Base-by-base conservation (phyloP, 2,888 invertebrate species). In the Plagodis pulveraria region DNA sequence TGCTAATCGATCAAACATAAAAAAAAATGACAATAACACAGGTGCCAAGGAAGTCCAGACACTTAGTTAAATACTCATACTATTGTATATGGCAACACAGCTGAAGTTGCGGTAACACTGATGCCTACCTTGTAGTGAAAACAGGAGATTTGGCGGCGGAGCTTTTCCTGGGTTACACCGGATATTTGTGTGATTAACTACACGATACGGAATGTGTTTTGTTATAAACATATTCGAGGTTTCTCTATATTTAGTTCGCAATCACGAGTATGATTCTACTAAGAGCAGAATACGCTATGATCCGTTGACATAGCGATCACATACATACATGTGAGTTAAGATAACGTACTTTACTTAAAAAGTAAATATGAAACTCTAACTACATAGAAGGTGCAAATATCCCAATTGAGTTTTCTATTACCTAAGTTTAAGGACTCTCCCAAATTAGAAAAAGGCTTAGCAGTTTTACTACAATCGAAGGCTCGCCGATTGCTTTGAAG, bases 371-470 rank as follows among this genome's bases (percentile, higher is more conserved):
- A n/a, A n/a, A n/a, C n/a, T n/a, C n/a, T 42, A 40, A 12, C 56
- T 52, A 42, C 50, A 52, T 73, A 74, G n/a, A n/a, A n/a, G n/a
- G n/a, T n/a, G 73, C 71, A 65, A 77, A 80, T 83, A 80, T 74
- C 80, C 70, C 73, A 82, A 73, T 84, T 81, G 81, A 85, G 81
- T 86, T 85, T 87, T 87, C n/a, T n/a, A n/a, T n/a, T n/a, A n/a
- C n/a, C n/a, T n/a, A n/a, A n/a, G n/a, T 88, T 87, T 84, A 87
- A 83, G 85, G 85, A 86, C 82, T 86, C 86, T 84, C 84, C 83
- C 83, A 85, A 87, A 87, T 87, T 85, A 77, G 83, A 76, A 73
- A 79, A 79, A 81, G 84, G 84, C 80, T 86, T 85, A 86, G 81
- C 84, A 83, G 83, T 86, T 89, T 87, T 87, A 89, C 78, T 81